Conservation (phyloP, 23 tunicate species). For the Trididemnum clinides region DNA sequence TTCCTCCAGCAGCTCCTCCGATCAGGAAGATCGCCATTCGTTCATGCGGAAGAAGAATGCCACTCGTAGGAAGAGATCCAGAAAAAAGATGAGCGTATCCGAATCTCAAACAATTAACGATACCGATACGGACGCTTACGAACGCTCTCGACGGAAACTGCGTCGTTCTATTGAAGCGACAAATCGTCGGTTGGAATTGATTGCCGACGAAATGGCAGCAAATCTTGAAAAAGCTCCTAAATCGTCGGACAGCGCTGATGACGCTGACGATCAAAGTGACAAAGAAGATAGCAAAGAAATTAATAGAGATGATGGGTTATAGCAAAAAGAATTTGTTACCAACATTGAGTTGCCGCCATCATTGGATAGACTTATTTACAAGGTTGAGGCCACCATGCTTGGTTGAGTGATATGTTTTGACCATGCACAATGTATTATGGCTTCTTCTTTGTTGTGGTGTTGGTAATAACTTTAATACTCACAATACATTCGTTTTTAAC, state of each 20-base stretch:
- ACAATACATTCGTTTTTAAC: no score
- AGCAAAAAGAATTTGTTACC: no score
- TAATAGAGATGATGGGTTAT: no score
- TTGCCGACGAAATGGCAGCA: slow-evolving; percentile 44
- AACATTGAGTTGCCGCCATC: no score
- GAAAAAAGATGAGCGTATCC: not conserved
- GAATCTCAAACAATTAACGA: not conserved
- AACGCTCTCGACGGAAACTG: slow-evolving; percentile 18
- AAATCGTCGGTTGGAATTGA: not conserved
- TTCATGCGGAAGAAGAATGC: slow-evolving; percentile 16
- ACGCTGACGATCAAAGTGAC: no score
- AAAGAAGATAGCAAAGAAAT: no score
- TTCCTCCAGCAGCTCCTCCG: not conserved
- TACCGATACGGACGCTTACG: not conserved
- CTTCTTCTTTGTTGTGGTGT: no score
- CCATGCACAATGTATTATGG: no score
- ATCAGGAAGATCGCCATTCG: not conserved
- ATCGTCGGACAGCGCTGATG: not conserved
- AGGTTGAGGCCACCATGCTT: no score
- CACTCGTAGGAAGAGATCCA: not conserved
- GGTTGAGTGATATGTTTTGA: no score
- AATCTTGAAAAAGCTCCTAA: slow-evolving; percentile 9
- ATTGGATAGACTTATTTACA: no score
- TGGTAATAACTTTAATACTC: no score
- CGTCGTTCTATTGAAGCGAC: slow-evolving; percentile 39